Base-by-base conservation (phyloP, 2,797 vertebrate species). In the Okamejei kenojei region DNA sequence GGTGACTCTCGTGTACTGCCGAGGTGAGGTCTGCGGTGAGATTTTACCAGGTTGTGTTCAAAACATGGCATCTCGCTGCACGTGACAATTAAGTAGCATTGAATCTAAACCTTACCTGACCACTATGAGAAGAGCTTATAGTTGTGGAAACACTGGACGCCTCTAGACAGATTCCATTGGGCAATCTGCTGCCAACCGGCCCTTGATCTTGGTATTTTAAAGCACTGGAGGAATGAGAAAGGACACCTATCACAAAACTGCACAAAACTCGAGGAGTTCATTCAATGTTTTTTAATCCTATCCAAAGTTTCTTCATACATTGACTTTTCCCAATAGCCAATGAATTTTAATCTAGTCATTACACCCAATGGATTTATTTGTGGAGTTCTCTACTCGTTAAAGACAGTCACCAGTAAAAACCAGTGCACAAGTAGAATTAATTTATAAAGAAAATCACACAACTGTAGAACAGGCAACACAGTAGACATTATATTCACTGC, bases 101-200 rank as follows among this genome's bases (percentile, higher is more conserved):
- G 71, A 58, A 10, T 76, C 5, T 54, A 76, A 38, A 93, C 58
- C 19, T 68, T 65, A 91, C 61, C 93, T 32, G 29, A 32, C 93
- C 93, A 97, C 97, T 96, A 61, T 65, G 93, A 79, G 93, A 90
- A 58, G 88, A 65, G 65, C 0, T 93, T 86, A 23, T 78, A n/a
- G 88, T 74, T 35, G 93, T 65, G 68, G 93, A 38, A 93, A 93
- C 61, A 90, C 77, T 90, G 5, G 82, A 90, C 23, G 93, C 35
- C 88, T 97, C 96, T 61, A 94, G 93, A 94, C 96, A 97, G 93
- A 96, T 94, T 11, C 95, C 94, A 65, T 94, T 95, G 5, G 96
- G 95, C 26, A 96, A 74, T 54, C 93, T 94, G 93, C 93, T 94
- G 78, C 94, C 68, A 9, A 96, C 58, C 17, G 94, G 93, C 71